Base-by-base conservation (phyloP, 2,888 invertebrate genomes). In the Dryocosmus kuriphilus region DNA sequence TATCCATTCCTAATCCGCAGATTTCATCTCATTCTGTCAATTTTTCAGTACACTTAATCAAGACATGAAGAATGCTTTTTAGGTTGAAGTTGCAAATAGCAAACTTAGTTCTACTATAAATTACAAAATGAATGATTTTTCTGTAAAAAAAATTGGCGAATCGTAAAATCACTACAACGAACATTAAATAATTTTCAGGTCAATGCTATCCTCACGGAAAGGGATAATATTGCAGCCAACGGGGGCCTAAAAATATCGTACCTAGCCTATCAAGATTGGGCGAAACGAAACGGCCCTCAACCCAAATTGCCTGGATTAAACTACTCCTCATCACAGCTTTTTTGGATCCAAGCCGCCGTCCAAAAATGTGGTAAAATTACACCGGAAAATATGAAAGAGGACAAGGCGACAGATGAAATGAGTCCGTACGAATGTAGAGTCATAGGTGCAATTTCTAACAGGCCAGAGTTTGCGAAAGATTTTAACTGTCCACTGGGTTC, bases 161-260 rank as follows among this genome's bases (percentile, higher is more conserved):
- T n/a, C 1, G n/a, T n/a, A n/a, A 3, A n/a, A n/a, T 2, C n/a
- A n/a, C n/a, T n/a, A n/a, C 1, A 51, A n/a, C 14, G 3, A 51
- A 3, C 6, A 2, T 32, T 32, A 30, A 27, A 55, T 16, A 16
- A 80, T 81, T 89, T 92, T 32, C 91, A 97, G 97, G 90, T 98
- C 76, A 97, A 97, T 89, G 98, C 98, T 77, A 95, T 97, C 79
- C 97, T 97, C 88, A 98, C 97, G 0, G 97, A 97, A 92, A 97
- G 97, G 24, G 98, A 98, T 91, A 98, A 98, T 90, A 98, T 98
- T 79, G 98, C 98, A 0, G 98, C 98, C 90, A 98, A 98, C 89
- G 98, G 97, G 4, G 98, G 98, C 1, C 94, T 98, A 81, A 98
- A 97, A 90, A 96, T 97, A 90, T 96, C 98, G 0, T 98, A 98